Evolutionary conservation across 2,113 vertebrate genomes (phyloP), one percentile per base, ranked within the genome.

Genomic region (Chionodraco myersi): DNA sequence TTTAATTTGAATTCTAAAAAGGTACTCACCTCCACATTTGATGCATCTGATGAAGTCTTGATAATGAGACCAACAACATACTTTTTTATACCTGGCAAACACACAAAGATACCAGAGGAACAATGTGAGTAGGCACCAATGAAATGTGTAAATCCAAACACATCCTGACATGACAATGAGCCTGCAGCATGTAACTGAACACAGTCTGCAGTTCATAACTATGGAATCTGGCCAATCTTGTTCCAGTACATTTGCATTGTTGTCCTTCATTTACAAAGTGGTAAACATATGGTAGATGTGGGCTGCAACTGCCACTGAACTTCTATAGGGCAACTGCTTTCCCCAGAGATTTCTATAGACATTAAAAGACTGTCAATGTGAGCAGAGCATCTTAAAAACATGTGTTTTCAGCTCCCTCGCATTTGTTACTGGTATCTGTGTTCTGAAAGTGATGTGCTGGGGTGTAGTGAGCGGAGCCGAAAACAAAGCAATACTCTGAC

Each of bases 51-150:
- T 9, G 98, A 99, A 1, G 98, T 99, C 96, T 99, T 99, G 94
- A 99, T 99, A 94, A 99, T 99, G 85, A 99, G 96, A 90, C 98
- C 98, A 53, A 99, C 98, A 91, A 99, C 98, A 1, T 99, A 99
- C 88, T 99, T 99, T 96, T 99, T 99, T 83, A 99, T 99, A 88
- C 98, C 98, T 99, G 93, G 61, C 76, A 90, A 86, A 82, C 85
- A 91, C 64, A 92, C 64, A 93, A 65, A 89, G 5, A 71, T 44
- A 73, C 53, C 64, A 75, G 63, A 57, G 61, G 15, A 41, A 44
- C 48, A 57, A 1, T 0, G 64, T 91, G 63, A 90, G 69, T n/a
- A 9, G 48, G 36, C 36, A 54, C 16, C 18, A 26, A 53, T 63
- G 26, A 44, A 63, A 51, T 0, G 1, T 10, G 63, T 2, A 36